phyloP scores from a whole-genome alignment of 2,888 invertebrate species.

The Watsonalla binaria region DNA sequence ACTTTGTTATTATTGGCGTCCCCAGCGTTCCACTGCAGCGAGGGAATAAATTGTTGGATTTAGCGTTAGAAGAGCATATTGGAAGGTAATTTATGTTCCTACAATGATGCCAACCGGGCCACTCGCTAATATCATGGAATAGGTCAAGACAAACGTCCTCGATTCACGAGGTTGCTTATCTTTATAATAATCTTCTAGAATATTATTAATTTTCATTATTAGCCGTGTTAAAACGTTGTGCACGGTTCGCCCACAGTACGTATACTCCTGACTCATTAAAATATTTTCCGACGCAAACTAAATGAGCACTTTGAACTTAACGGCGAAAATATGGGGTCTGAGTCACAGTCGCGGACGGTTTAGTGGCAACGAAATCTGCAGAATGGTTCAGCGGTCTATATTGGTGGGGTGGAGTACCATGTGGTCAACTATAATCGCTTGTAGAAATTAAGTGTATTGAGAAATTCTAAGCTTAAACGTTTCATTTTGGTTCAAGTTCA shows the following conservation, averaged over 20 bases:
- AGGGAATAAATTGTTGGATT: conserved; percentile 49
- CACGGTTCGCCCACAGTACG: not conserved
- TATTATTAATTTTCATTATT: not conserved
- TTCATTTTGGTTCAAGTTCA: too few relatives aligned
- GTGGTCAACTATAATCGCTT: too few relatives aligned
- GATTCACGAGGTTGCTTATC: conserved; percentile 7
- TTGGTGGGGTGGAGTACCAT: not conserved
- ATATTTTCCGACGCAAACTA: not conserved
- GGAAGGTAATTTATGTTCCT: conserved; percentile 33
- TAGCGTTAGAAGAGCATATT: conserved; percentile 33
- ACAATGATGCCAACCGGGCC: conserved; percentile 32
- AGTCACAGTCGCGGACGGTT: not conserved
- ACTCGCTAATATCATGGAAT: conserved; percentile 16
- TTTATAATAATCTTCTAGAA: not conserved
- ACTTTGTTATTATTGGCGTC: conserved; percentile 54
- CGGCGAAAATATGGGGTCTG: not conserved
- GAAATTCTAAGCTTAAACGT: too few relatives aligned
- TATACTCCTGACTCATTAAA: not conserved
- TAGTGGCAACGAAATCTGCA: too few relatives aligned
- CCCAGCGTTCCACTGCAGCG: conserved; percentile 38
- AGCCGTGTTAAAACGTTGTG: not conserved
- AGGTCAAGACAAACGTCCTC: conserved; percentile 12
- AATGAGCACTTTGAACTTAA: not conserved
- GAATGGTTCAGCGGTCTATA: not conserved
- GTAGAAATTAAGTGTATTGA: too few relatives aligned